Conservation (phyloP, 2,113 vertebrate genomes). For the human region GRCh38 chr1:181202501-181203000, state of each 20-base stretch:
- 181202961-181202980: background rate
- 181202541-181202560: background rate
- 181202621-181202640: background rate
- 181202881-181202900: background rate
- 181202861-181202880: background rate
- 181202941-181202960: background rate
- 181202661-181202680: background rate
- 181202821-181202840: background rate
- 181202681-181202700: background rate
- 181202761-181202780: background rate
- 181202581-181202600: constrained; percentile 21
- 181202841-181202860: background rate
- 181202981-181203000: background rate
- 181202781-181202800: background rate
- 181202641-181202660: background rate
- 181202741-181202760: background rate
- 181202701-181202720: background rate
- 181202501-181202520: background rate
- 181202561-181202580: background rate
- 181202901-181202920: background rate
- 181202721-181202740: background rate
- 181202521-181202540: background rate
- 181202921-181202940: constrained; percentile 8
- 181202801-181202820: background rate
- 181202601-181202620: background rate